Conservation (phyloP, 2,797 vertebrate genomes). For the Sebastes vulpes region DNA sequence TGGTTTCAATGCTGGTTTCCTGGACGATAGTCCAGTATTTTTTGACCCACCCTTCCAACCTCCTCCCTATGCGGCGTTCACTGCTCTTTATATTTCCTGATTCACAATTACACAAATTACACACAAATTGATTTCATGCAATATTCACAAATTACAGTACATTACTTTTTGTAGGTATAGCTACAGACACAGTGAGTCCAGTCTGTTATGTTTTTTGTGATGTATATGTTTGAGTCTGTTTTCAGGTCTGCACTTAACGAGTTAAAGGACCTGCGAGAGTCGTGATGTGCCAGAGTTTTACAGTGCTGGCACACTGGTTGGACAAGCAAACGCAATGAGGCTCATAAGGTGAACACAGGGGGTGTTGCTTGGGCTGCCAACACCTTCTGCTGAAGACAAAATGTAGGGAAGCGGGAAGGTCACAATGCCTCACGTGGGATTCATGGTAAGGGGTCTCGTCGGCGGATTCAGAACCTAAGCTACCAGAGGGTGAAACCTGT, state of each 20-base stretch:
- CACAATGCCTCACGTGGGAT: background rate
- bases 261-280: background rate
- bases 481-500: background rate
- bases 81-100: too few relatives aligned
- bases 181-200: too few relatives aligned
- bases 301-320: background rate
- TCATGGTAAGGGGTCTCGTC: background rate
- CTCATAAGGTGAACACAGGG: background rate
- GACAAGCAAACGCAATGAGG: background rate
- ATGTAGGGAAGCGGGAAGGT: background rate
- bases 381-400: background rate
- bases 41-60: too few relatives aligned
- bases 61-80: too few relatives aligned
- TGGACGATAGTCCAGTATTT: fast-evolving
- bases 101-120: too few relatives aligned
- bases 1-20: too few relatives aligned
- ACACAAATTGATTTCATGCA: too few relatives aligned
- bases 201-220: too few relatives aligned
- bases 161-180: too few relatives aligned
- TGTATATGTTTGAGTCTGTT: too few relatives aligned
- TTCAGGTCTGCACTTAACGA: background rate
- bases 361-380: background rate
- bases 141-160: too few relatives aligned
- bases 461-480: background rate
- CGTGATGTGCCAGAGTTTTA: background rate